These are phyloP conservation scores for Nemotelus nigrinus DNA, from an alignment of 2,888 invertebrate species.

Conservation along the genomic window DNA sequence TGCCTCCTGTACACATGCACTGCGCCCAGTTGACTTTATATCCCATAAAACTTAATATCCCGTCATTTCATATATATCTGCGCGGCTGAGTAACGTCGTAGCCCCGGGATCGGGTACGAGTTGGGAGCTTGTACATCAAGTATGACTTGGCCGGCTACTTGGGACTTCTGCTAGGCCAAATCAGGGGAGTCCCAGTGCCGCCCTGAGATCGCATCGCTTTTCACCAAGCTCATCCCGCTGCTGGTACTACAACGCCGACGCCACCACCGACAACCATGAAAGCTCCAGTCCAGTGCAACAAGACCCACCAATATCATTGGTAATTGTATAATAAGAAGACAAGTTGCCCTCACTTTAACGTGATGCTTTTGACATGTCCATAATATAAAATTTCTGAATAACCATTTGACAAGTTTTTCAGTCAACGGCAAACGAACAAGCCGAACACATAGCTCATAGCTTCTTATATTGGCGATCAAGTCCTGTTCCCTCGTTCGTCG, in stretches of 20 bases:
- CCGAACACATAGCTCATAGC: slow-evolving; percentile 40
- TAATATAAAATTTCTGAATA: slow-evolving; percentile 54
- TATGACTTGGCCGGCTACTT: slow-evolving; percentile 32
- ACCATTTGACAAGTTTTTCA: slow-evolving; percentile 52
- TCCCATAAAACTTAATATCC: slow-evolving; percentile 50
- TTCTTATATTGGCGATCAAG: slow-evolving; percentile 22
- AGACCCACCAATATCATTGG: slow-evolving; percentile 31
- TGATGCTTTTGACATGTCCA: slow-evolving; percentile 56
- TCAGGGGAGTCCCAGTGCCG: neutral
- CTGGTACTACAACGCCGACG: neutral
- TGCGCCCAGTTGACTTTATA: slow-evolving; percentile 48
- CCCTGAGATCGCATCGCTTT: neutral
- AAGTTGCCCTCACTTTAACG: slow-evolving; percentile 56
- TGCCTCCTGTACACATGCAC: slow-evolving; percentile 49
- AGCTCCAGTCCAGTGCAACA: slow-evolving; percentile 4
- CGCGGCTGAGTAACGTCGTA: slow-evolving; percentile 28
- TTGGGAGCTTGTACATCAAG: slow-evolving; percentile 8
- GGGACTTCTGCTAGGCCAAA: neutral
- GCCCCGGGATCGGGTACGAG: neutral
- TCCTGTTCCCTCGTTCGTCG: neutral
- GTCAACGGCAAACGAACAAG: slow-evolving; percentile 21
- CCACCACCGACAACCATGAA: neutral
- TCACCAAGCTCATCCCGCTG: neutral
- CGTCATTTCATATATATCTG: slow-evolving; percentile 43
- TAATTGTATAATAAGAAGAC: slow-evolving; percentile 56